Base-by-base conservation (phyloP, 1,140 invertebrate species). In the Augochlora pura region DNA sequence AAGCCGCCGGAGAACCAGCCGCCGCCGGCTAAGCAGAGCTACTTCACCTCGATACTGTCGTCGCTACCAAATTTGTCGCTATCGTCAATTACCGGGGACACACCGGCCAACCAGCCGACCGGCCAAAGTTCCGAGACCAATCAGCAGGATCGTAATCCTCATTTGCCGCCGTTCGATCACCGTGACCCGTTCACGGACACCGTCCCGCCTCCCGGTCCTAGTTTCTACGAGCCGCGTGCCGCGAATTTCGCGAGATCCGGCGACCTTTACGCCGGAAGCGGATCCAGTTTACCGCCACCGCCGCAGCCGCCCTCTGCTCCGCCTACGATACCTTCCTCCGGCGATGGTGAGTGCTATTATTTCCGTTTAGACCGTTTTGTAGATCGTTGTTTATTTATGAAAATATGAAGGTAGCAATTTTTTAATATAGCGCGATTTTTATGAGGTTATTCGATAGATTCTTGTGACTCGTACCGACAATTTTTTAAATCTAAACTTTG, bases 41-140 rank as follows among this genome's bases (percentile, higher is more conserved):
- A 92, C 49, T 89, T 93, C 49, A 90, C 91, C 9, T 91, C 91
- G 4, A 90, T 93, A 25, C 69, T 92, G 0, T 93, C 91, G 1
- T 92, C 92, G 6, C 59, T 93, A 39, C 91, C 91, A 14, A 92
- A 91, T 71, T 81, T 92, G 39, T 90, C 91, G 1, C 64, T 92
- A 32, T 87, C 89, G 18, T 86, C 89, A 12, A 89, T 74, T 54
- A 91, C 83, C 77, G 82, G 71, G 27, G 90, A 89, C 57, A 62
- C 63, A 0, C 49, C 59, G 18, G 76, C n/a, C n/a, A n/a, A n/a
- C n/a, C n/a, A n/a, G n/a, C n/a, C n/a, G n/a, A n/a, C n/a, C n/a
- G n/a, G 16, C 27, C 83, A 84, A 64, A 49, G 38, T 25, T 0
- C 23, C 1, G 73, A 80, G 46, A 76, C 42, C 42, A 63, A 18